Base-by-base conservation (phyloP, 2,888 invertebrate species). In the Drosophila kuntzei region DNA sequence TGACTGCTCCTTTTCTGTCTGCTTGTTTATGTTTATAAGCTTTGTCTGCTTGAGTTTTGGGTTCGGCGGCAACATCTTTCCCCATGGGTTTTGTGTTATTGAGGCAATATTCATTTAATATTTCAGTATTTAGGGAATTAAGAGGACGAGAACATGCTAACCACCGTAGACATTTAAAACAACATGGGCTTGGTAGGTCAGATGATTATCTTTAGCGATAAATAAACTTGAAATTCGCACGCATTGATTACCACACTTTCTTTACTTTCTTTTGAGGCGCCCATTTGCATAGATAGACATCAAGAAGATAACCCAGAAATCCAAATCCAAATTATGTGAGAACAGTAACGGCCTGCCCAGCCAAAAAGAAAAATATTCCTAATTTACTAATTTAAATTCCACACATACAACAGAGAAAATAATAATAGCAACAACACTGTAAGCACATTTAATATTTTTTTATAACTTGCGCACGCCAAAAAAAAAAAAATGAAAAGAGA, bases 301-400 rank as follows among this genome's bases (percentile, higher is more conserved):
- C 78, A 39, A 46, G 46, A 34, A 50, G 50, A 34, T 34, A 62
- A 62, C 54, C 55, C 44, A 54, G 62, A 43, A 55, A 57, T 51
- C 12, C 47, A 34, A 54, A 25, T 43, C 41, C 16, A 39, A 50
- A 60, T 44, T 43, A 66, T 67, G 50, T 62, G 61, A 46, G 55
- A 64, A 58, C 60, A 36, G 44, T 39, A 68, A 47, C n/a, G n/a
- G n/a, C n/a, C n/a, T n/a, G n/a, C n/a, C n/a, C 55, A 55, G 60
- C 18, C 41, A 22, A 27, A 27, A 36, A 44, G 67, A 58, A 68
- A 41, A 50, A 27, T n/a, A n/a, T n/a, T n/a, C 50, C 29, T 75
- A 85, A 83, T 83, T 80, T 86, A 77, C 83, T 81, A 83, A 86
- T 86, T 87, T 87, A 86, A 86, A 86, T 87, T 86, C 88, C 69